Evolutionary conservation across 2,797 vertebrate genomes (phyloP), one percentile per base, ranked within the genome.

Genomic region (Anolis apletophallus): DNA sequence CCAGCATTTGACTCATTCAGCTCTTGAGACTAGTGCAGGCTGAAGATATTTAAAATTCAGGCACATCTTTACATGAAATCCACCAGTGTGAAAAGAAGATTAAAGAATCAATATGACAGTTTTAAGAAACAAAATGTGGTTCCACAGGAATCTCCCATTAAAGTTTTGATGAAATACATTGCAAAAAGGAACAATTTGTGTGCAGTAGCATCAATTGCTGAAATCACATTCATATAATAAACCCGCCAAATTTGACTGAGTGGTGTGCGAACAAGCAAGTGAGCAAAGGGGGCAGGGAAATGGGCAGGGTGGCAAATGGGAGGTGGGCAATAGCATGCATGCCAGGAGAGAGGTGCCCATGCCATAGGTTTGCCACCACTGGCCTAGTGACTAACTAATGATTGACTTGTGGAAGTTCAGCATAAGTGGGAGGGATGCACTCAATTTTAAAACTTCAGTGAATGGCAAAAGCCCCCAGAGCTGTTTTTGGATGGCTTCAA

Each of bases 11-110:
- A 86, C 78, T 80, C 16, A 71, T 81, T 88, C 90, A 36, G 80
- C 84, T 69, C n/a, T 59, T 46, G 36, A 80, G 69, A 79, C 29
- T 84, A 21, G 55, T 1, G 13, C 3, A 82, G 3, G 71, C 80
- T 92, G 72, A 36, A 76, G 29, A 12, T 5, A 16, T 34, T 67
- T 64, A 64, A 76, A 54, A 76, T 67, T 21, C 26, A 34, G 21
- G 29, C 67, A 76, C 29, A 52, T 88, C 88, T 88, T 0, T 0
- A 85, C 34, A 71, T 87, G 88, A 89, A 73, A 92, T 76, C 81
- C 54, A 2, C 40, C 69, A 83, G 88, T 88, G 82, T 64, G 81
- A 89, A 87, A 92, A 91, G 78, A 89, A 84, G 84, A 89, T 90
- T 88, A 83, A 93, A 85, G 77, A 55, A 46, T 86, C 83, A 54